These are phyloP conservation scores for Neomonachus schauinslandi DNA, from an alignment of 2,113 vertebrate genomes.

Conservation along the genomic window DNA sequence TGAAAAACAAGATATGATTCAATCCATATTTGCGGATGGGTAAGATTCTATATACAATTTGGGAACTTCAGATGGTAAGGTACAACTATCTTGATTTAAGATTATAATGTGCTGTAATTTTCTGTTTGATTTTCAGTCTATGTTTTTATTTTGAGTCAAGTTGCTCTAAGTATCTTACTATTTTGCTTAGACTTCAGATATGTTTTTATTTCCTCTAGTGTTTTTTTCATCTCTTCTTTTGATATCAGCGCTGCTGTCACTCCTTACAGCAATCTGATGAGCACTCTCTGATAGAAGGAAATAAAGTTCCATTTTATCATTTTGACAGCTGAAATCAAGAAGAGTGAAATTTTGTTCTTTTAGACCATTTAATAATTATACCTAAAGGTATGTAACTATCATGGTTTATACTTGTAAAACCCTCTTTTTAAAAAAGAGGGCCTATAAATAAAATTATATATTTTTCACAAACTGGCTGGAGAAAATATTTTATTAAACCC, in stretches of 20 bases:
- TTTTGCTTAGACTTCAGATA: neutral
- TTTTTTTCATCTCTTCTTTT: neutral
- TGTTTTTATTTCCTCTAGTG: neutral
- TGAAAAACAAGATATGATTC: neutral
- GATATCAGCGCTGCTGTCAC: neutral
- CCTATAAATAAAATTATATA: neutral
- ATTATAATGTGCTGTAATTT: neutral
- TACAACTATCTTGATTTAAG: neutral
- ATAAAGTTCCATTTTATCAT: neutral
- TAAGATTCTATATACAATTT: neutral
- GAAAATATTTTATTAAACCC: neutral
- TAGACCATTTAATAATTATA: constrained; percentile 1
- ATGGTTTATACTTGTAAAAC: neutral
- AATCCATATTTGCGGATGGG: neutral
- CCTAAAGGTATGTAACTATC: neutral
- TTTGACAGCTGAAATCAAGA: neutral
- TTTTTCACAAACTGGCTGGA: neutral
- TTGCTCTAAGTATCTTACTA: neutral
- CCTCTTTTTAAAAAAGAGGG: neutral
- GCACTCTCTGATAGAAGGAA: neutral
- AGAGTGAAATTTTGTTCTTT: neutral
- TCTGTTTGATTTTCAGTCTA: neutral
- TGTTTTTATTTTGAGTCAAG: neutral
- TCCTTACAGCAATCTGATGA: neutral
- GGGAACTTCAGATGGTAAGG: neutral